A percentile compares a stretch with the other conserved stretches of the same genome.
phyloP scores from a whole-genome alignment of 2,113 vertebrate genomes.

The Anarhynchus alexandrinus region DNA sequence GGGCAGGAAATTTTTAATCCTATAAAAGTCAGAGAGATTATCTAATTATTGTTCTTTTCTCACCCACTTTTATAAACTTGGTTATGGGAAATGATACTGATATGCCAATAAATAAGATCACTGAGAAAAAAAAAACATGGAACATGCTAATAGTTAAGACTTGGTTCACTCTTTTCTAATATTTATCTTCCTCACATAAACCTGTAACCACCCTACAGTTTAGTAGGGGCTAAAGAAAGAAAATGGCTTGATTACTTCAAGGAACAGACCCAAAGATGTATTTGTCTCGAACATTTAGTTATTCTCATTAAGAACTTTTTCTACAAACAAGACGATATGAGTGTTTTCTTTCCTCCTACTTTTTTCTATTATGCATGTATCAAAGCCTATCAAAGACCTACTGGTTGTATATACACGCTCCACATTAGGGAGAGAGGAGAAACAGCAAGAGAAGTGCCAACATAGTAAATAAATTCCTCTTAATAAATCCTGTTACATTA shows the following conservation, averaged over 20 bases:
- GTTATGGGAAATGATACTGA: background rate
- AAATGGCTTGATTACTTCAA: background rate
- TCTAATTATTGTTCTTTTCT: conserved; percentile 19
- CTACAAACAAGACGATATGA: background rate
- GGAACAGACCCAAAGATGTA: background rate
- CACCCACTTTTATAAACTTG: background rate
- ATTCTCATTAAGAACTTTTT: background rate
- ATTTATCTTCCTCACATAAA: background rate
- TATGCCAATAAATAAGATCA: background rate
- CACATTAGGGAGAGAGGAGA: background rate
- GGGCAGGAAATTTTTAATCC: conserved; percentile 14
- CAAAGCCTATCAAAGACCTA: background rate
- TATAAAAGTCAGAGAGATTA: conserved; percentile 4
- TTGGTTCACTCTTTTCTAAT: background rate
- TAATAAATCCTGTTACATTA: background rate
- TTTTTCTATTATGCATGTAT: background rate
- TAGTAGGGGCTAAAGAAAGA: background rate
- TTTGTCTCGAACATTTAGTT: background rate
- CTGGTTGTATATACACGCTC: background rate
- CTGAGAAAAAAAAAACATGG: background rate
- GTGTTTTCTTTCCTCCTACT: background rate
- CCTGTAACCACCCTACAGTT: background rate
- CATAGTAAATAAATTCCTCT: background rate
- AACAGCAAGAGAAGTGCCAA: background rate
- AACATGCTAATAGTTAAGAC: background rate